Evolutionary conservation across 2,113 vertebrate genomes (phyloP).

Genomic region (Syrmaticus mikado): DNA sequence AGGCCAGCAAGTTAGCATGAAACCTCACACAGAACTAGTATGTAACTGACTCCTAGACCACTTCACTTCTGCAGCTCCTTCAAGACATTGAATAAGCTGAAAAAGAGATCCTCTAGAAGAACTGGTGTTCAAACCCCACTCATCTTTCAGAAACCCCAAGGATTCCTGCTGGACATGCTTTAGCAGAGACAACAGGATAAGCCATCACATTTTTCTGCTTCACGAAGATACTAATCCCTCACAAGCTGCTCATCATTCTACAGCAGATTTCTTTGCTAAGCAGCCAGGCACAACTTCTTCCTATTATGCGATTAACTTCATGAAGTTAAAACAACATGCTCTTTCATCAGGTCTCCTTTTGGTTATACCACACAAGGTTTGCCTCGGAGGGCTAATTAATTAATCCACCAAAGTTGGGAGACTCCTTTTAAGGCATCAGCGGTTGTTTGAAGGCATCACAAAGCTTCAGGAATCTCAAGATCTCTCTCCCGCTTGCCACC

Average conservation of each 20-base stretch:
- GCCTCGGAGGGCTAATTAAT: slow-evolving; percentile 24
- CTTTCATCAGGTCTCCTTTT: slow-evolving; percentile 6
- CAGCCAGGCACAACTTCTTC: not conserved
- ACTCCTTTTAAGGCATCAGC: not conserved
- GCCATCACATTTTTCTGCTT: not conserved
- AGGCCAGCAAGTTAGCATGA: not conserved
- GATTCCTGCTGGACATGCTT: not conserved
- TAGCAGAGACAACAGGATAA: not conserved
- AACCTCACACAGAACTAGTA: not conserved
- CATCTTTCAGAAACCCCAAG: not conserved
- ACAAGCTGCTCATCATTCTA: not conserved
- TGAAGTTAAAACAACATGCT: not conserved
- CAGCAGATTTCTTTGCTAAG: not conserved
- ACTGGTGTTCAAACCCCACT: not conserved
- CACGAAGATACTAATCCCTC: not conserved
- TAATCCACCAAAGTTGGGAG: not conserved
- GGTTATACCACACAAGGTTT: slow-evolving; percentile 2
- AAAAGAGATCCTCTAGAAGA: not conserved
- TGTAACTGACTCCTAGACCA: not conserved
- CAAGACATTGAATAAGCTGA: fast-evolving
- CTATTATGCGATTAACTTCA: not conserved
- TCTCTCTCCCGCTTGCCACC: not conserved
- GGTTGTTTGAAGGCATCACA: not conserved
- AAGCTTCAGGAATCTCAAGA: not conserved
- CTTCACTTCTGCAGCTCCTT: not conserved